Evolutionary conservation across 2,888 invertebrate genomes (phyloP), one percentile per base, ranked within the genome.

Genomic region (Drosophila subsilvestris): DNA sequence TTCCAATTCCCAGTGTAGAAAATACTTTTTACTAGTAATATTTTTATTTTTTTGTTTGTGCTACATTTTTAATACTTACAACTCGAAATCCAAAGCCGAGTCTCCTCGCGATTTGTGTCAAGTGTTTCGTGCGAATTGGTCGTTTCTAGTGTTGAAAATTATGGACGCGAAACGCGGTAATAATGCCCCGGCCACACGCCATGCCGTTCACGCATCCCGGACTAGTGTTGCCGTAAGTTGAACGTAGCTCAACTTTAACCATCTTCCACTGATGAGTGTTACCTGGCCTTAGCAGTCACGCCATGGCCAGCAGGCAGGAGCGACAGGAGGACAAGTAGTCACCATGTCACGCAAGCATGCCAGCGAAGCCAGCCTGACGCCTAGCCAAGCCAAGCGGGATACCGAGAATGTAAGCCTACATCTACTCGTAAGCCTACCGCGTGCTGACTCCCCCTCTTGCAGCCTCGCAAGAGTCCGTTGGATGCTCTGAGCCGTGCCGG

Each of bases 281-380:
- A 43, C 69, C 47, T 56, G 44, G 42, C 51, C 25, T 63, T 66
- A 63, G 25, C 53, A 84, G 84, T 79, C 86, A 66, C 78, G 84
- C 44, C 78, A 80, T 14, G 53, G 9, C 42, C 54, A 8, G 37
- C 55, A 14, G 47, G 18, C 8, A 29, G 42, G 9, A 47, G 48
- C 8, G 27, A 56, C 49, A 18, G 48, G 48, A n/a, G 51, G 58
- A 3, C 47, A 25, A 2, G 60, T 53, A 17, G 29, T n/a, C 7
- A 42, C 45, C 9, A 42, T 54, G 22, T 61, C 49, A 7, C 85
- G 81, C 73, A 91, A 88, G 67, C 82, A 77, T 32, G 79, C 76
- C 58, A 91, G 91, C 66, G 87, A 90, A 65, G 74, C 88, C 12
- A 91, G 91, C 72, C 76, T 91, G 27, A 89, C 91, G 3, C 89